A percentile compares a stretch with the other conserved stretches of the same genome.
phyloP scores from a whole-genome alignment of 2,113 vertebrate genomes.

The Pelecanoides urinatrix region DNA sequence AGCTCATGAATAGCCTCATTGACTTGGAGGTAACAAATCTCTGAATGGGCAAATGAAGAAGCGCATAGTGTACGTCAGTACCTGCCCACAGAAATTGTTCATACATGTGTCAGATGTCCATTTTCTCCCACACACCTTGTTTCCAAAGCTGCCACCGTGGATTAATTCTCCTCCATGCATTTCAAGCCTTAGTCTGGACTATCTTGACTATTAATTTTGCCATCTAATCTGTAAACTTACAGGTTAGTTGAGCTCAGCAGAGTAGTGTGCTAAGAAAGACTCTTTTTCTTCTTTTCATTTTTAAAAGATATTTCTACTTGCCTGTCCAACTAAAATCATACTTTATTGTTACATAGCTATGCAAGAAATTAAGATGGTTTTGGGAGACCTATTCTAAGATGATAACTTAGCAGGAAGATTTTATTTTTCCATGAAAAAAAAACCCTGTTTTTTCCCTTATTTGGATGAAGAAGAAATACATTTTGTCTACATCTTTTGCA shows the following conservation, averaged over 20 bases:
- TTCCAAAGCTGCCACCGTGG: background rate
- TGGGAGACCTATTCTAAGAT: background rate
- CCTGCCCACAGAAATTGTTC: background rate
- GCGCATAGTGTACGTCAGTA: background rate
- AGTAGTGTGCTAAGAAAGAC: background rate
- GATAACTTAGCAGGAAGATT: background rate
- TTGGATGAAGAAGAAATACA: background rate
- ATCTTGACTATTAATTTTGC: background rate
- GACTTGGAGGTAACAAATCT: background rate
- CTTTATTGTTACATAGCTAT: background rate
- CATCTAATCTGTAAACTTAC: background rate
- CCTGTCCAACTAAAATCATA: background rate
- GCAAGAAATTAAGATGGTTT: background rate
- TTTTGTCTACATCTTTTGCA: background rate
- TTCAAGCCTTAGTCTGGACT: background rate
- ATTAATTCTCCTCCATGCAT: background rate
- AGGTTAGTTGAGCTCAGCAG: background rate
- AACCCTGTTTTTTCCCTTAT: rapidly evolving
- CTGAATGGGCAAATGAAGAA: background rate
- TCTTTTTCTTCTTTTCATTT: background rate
- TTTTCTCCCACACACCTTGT: background rate
- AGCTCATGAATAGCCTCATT: background rate
- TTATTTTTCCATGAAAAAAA: background rate
- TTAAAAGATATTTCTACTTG: background rate
- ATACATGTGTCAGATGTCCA: background rate